phyloP scores from a whole-genome alignment of 1,140 invertebrate species.

The Aphaenogaster ashmeadi region DNA sequence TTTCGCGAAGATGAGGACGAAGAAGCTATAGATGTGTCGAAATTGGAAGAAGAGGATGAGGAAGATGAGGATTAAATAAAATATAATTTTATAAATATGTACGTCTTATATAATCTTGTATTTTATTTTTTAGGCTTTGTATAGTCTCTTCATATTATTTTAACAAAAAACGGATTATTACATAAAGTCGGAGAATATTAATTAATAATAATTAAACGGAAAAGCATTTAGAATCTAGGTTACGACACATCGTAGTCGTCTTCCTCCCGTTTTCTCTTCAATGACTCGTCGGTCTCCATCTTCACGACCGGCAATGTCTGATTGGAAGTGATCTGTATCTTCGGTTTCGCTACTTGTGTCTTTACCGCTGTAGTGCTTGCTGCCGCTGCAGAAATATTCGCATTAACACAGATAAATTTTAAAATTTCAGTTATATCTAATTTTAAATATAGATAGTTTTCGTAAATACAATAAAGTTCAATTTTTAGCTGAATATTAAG shows the following conservation, averaged over 20 bases:
- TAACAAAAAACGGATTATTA: conserved; percentile 24
- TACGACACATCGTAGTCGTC: conserved; percentile 90
- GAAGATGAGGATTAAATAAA: conserved; percentile 21
- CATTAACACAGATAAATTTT: not conserved
- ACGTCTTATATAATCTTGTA: not conserved
- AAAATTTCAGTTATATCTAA: not conserved
- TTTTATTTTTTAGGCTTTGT: conserved; percentile 38
- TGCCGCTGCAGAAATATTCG: conserved; percentile 68
- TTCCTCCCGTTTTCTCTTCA: conserved; percentile 89
- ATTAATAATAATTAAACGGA: conserved; percentile 54
- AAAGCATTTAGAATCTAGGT: conserved; percentile 16
- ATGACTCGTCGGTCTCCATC: conserved; percentile 82
- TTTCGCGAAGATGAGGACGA: conserved; percentile 15
- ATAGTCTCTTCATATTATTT: not conserved
- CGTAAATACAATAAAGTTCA: conserved; percentile 2
- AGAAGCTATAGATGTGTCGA: not conserved
- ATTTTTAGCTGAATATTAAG: not conserved
- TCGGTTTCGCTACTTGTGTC: conserved; percentile 88
- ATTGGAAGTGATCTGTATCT: conserved; percentile 88
- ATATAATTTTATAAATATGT: conserved; percentile 15
- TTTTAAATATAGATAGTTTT: not conserved
- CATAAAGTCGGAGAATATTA: not conserved
- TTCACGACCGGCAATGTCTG: conserved; percentile 85
- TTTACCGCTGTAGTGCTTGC: conserved; percentile 75
- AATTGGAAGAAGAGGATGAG: conserved; percentile 41